Evolutionary conservation across 2,888 invertebrate genomes (phyloP).

Genomic region (Torymus aiolomorphi): DNA sequence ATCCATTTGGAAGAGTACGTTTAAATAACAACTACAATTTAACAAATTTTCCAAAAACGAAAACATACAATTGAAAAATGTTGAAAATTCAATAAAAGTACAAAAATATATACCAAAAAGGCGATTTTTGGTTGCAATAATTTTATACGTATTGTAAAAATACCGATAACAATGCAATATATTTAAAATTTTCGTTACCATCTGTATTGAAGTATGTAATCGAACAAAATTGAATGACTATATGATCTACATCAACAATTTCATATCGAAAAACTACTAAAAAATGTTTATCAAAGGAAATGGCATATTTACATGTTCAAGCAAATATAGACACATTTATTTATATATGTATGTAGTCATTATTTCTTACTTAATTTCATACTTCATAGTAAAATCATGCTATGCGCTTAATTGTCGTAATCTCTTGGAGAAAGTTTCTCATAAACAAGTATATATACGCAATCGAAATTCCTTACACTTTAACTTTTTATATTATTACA

Average conservation of each 20-base stretch:
- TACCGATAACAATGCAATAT: too few species aligned
- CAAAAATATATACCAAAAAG: too few species aligned
- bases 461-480: neutral
- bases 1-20: too few species aligned
- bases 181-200: too few species aligned
- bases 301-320: constrained; percentile 32
- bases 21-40: too few species aligned
- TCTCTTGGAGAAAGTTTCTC: constrained; percentile 8
- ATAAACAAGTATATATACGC: neutral
- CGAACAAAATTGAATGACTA: too few species aligned
- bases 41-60: too few species aligned
- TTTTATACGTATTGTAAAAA: too few species aligned
- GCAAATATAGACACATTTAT: constrained; percentile 15
- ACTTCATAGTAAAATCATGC: constrained; percentile 8
- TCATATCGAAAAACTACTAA: constrained; percentile 13
- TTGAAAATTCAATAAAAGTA: too few species aligned
- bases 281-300: constrained; percentile 25
- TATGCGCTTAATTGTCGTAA: neutral
- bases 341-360: constrained; percentile 7
- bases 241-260: constrained; percentile 3
- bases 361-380: neutral
- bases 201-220: too few species aligned
- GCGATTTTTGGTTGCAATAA: too few species aligned
- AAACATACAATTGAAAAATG: too few species aligned
- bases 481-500: constrained; percentile 3